Conservation (phyloP, 2,797 vertebrate genomes). For the Pelodytes ibericus region DNA sequence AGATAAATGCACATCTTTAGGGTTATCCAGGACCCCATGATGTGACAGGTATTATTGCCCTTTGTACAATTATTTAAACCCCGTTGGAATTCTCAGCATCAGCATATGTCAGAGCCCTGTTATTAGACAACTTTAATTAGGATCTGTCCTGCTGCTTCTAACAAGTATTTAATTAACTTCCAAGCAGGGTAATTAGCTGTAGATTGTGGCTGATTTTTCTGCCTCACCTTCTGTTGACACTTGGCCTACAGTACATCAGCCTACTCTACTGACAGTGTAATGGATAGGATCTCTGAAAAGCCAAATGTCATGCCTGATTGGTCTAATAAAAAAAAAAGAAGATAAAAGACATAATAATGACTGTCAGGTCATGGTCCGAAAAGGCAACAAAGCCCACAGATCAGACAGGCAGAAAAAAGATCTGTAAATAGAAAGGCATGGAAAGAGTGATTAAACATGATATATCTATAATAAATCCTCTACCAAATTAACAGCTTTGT, state of each 20-base stretch:
- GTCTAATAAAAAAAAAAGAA: conserved; percentile 85
- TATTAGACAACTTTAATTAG: conserved; percentile 90
- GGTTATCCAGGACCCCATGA: conserved; percentile 63
- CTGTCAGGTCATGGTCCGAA: conserved; percentile 80
- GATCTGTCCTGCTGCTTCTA: conserved; percentile 84
- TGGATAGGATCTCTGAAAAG: conserved; percentile 89
- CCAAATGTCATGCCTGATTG: conserved; percentile 83
- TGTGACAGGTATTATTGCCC: conserved; percentile 77
- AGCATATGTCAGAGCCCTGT: conserved; percentile 81
- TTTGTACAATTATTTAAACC: conserved; percentile 76
- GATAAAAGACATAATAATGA: conserved; percentile 88
- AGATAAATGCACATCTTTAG: conserved; percentile 65
- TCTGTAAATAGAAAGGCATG: conserved; percentile 70
- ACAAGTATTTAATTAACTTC: conserved; percentile 90
- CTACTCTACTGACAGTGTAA: conserved; percentile 83
- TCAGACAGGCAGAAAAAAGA: conserved; percentile 81
- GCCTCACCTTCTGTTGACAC: conserved; percentile 85
- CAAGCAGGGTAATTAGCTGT: conserved; percentile 86
- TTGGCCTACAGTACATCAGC: conserved; percentile 68
- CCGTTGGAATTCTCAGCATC: conserved; percentile 77
- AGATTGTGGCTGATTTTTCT: conserved; percentile 80
- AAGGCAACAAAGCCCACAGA: conserved; percentile 76
- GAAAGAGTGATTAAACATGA: conserved; percentile 58
- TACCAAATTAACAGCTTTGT: not conserved
- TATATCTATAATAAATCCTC: conserved; percentile 51